These are phyloP conservation scores for Leptobrachium ailaonicum DNA, from an alignment of 2,113 vertebrate genomes.

Conservation along the genomic window DNA sequence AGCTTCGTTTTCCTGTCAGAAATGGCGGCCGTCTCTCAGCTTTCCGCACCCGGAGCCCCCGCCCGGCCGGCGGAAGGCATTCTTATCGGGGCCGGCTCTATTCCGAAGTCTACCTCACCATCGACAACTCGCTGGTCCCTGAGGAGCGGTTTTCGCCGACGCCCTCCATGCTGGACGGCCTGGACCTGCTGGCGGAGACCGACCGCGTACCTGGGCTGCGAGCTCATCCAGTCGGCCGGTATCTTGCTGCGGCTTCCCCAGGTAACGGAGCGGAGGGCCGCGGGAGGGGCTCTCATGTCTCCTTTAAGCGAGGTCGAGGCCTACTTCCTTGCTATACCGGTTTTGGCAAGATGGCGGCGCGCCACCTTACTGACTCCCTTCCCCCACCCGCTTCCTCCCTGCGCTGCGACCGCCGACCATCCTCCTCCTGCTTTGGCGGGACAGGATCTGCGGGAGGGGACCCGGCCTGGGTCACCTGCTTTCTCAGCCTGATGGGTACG, in stretches of 20 bases:
- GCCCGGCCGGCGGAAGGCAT: conserved; percentile 73
- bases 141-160: conserved; percentile 92
- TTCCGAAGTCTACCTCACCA: conserved; percentile 89
- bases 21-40: conserved; percentile 55
- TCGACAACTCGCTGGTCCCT: conserved; percentile 93
- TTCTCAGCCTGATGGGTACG: too few species aligned
- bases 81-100: conserved; percentile 90
- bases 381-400: neutral
- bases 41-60: conserved; percentile 41
- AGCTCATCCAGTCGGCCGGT: conserved; percentile 91
- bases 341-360: conserved; percentile 35
- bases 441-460: too few species aligned
- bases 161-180: conserved; percentile 93
- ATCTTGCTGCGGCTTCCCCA: conserved; percentile 91
- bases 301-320: neutral
- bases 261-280: conserved; percentile 65
- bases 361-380: neutral
- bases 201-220: conserved; percentile 91
- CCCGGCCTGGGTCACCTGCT: too few species aligned
- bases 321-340: neutral
- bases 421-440: too few species aligned
- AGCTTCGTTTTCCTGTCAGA: conserved; percentile 15
- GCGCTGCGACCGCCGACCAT: too few species aligned
- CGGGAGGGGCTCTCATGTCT: too few species aligned
- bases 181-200: conserved; percentile 88